phyloP scores from a whole-genome alignment of 2,888 invertebrate species.

The Amphipoea oculea region DNA sequence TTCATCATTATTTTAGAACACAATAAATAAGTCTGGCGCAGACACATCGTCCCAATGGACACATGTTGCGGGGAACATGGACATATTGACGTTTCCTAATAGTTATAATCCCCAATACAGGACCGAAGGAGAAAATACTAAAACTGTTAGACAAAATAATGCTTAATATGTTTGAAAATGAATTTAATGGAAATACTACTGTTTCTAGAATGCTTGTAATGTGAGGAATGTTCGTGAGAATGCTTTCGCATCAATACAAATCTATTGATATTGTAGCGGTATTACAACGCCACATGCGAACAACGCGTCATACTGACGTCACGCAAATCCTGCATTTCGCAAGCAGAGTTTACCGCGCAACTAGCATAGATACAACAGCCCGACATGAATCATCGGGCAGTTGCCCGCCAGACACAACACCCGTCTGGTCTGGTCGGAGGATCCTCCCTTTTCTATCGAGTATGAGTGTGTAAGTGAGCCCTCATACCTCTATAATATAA shows the following conservation, averaged over 20 bases:
- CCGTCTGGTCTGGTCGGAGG: no score
- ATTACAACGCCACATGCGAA: no score
- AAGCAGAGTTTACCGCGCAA: no score
- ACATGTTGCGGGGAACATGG: slow-evolving; percentile 50
- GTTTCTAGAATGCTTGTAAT: neutral
- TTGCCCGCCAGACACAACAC: no score
- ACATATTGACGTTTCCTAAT: slow-evolving; percentile 69
- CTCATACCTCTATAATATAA: no score
- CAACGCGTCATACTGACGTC: no score
- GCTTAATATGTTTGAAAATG: neutral
- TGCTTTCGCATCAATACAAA: neutral
- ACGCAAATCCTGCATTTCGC: no score
- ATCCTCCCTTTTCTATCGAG: no score
- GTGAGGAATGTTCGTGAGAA: neutral
- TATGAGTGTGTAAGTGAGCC: no score
- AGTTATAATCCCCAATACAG: slow-evolving; percentile 62
- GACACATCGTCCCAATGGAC: slow-evolving; percentile 51
- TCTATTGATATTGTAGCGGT: no score
- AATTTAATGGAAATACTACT: neutral
- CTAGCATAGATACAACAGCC: no score
- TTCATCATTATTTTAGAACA: slow-evolving; percentile 38
- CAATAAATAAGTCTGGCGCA: slow-evolving; percentile 57
- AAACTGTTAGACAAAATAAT: slow-evolving; percentile 1
- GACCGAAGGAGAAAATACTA: slow-evolving; percentile 19
- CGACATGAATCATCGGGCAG: no score